phyloP scores from a whole-genome alignment of 2,113 vertebrate species.

The Elephantulus edwardii region DNA sequence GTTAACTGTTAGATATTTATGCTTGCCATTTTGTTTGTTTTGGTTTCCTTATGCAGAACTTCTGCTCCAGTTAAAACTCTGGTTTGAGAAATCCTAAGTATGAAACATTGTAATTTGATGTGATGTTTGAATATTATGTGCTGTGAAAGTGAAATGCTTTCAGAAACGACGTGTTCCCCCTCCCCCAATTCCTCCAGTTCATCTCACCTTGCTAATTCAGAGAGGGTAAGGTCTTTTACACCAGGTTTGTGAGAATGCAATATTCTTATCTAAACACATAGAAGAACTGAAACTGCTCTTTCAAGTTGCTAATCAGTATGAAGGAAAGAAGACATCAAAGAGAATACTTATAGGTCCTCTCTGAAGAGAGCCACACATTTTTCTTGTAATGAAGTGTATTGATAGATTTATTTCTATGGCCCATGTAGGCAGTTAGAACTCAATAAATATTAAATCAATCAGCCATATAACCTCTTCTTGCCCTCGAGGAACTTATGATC shows the following conservation, averaged over 20 bases:
- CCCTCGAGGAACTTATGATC: background rate
- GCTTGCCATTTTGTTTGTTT: background rate
- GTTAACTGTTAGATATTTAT: background rate
- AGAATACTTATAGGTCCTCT: background rate
- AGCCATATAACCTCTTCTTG: background rate
- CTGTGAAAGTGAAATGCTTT: slow-evolving; percentile 5
- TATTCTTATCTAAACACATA: background rate
- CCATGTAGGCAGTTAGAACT: slow-evolving; percentile 7
- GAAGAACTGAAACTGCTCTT: background rate
- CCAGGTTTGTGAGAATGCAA: background rate
- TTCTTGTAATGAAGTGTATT: slow-evolving; percentile 9
- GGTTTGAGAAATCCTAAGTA: slow-evolving; percentile 3
- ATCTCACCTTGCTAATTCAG: background rate
- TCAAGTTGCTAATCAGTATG: slow-evolving; percentile 42
- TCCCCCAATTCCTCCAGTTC: background rate
- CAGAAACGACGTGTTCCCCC: background rate
- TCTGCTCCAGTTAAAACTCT: background rate
- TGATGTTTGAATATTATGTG: background rate
- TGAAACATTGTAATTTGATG: background rate
- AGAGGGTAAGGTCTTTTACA: background rate
- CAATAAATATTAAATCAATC: slow-evolving; percentile 39
- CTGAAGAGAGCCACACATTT: background rate
- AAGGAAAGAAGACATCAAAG: slow-evolving; percentile 14
- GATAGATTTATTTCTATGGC: slow-evolving; percentile 46
- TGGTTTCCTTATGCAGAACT: slow-evolving; percentile 19